Conservation (phyloP, 2,888 invertebrate genomes). For the Lydus trimaculatus region DNA sequence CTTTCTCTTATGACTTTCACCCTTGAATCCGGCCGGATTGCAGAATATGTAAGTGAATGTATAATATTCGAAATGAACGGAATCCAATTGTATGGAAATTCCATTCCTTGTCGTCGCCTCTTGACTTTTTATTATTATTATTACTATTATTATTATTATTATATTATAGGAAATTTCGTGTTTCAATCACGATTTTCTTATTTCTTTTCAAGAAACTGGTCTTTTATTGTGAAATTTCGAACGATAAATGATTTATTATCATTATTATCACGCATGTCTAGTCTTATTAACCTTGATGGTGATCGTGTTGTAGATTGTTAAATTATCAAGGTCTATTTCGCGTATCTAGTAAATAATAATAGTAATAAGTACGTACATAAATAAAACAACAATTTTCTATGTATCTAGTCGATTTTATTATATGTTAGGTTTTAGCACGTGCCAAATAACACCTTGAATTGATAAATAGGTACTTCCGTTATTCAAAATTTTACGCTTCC, state of each 20-base stretch:
- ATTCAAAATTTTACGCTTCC: too few relatives aligned
- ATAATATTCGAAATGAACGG: conserved; percentile 11
- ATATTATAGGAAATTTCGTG: too few relatives aligned
- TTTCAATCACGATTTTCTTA: too few relatives aligned
- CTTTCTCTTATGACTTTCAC: conserved; percentile 53
- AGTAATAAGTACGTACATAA: background rate
- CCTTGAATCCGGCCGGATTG: conserved; percentile 51
- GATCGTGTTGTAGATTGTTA: conserved; percentile 24
- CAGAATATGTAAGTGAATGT: conserved; percentile 44
- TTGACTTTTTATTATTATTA: too few relatives aligned
- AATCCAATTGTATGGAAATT: conserved; percentile 4
- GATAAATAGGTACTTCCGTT: too few relatives aligned
- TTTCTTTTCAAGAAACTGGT: too few relatives aligned
- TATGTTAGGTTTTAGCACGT: background rate
- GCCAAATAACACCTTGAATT: background rate
- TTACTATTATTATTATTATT: too few relatives aligned
- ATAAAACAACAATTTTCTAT: too few relatives aligned
- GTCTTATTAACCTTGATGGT: conserved; percentile 26
- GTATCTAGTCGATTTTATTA: background rate
- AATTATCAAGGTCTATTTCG: background rate
- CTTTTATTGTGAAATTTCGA: too few relatives aligned
- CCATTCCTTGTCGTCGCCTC: background rate
- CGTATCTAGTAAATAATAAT: background rate
- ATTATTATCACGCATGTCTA: conserved; percentile 28
- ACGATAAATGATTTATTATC: conserved; percentile 13